A percentile compares a stretch with the other conserved stretches of the same genome.
Conservation (phyloP, 1,140 invertebrate genomes). For the Dendrolimus punctatus region DNA sequence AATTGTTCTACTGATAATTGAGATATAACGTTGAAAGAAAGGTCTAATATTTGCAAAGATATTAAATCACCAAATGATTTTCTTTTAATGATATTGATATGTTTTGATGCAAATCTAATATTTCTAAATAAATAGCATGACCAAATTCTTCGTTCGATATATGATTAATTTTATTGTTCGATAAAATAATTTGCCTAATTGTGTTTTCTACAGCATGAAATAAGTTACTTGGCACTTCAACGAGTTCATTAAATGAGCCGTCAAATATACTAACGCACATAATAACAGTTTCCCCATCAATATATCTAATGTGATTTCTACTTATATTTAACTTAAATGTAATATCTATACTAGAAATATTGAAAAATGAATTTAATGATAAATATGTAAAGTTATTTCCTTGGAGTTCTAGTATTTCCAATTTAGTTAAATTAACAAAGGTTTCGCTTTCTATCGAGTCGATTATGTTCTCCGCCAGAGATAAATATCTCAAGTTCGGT, state of each 20-base stretch:
- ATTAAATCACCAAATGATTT: slow-evolving; percentile 83
- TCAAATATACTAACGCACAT: slow-evolving; percentile 78
- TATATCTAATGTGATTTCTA: slow-evolving; percentile 76
- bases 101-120: slow-evolving; percentile 83
- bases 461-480: slow-evolving; percentile 79
- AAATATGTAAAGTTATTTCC: slow-evolving; percentile 79
- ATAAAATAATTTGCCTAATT: slow-evolving; percentile 78
- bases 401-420: slow-evolving; percentile 81
- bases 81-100: slow-evolving; percentile 79
- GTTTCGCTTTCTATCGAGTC: slow-evolving; percentile 74
- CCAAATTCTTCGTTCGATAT: slow-evolving; percentile 82
- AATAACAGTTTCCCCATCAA: slow-evolving; percentile 73
- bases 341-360: slow-evolving; percentile 74
- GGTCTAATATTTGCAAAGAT: slow-evolving; percentile 83
- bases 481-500: slow-evolving; percentile 78
- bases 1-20: slow-evolving; percentile 88
- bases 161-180: slow-evolving; percentile 81
- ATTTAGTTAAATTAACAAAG: slow-evolving; percentile 78
- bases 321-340: slow-evolving; percentile 80
- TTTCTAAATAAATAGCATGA: slow-evolving; percentile 79
- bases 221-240: slow-evolving; percentile 76
- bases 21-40: slow-evolving; percentile 84
- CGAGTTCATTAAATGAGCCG: slow-evolving; percentile 79
- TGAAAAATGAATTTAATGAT: slow-evolving; percentile 77
- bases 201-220: slow-evolving; percentile 75